These are phyloP conservation scores for Tigriopus californicus DNA, from an alignment of 2,888 invertebrate species.

Conservation along the genomic window DNA sequence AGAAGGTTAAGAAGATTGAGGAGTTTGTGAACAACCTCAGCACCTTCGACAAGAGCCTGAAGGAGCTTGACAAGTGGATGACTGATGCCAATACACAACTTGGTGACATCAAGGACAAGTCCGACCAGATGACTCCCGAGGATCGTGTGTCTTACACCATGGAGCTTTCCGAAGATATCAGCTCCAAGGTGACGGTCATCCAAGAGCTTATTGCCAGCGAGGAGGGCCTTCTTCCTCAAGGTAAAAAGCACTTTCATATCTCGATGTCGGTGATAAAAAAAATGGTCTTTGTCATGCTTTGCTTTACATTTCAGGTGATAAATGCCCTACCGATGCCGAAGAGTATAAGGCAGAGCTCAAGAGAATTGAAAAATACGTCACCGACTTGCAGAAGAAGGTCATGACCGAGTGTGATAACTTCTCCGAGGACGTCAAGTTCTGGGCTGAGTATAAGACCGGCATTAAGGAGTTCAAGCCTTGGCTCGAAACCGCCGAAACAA, in stretches of 20 bases:
- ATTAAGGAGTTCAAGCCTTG: slow-evolving; percentile 20
- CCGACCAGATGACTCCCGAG: slow-evolving; percentile 19
- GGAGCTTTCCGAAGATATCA: slow-evolving; percentile 18
- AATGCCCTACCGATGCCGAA: slow-evolving; percentile 12
- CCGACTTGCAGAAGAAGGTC: slow-evolving; percentile 18
- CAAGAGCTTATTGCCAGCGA: not conserved
- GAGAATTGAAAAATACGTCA: slow-evolving; percentile 19
- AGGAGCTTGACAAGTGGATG: slow-evolving; percentile 19
- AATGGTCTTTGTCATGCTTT: not conserved
- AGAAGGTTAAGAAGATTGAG: slow-evolving; percentile 18
- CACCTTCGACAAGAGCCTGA: slow-evolving; percentile 18
- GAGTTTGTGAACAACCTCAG: slow-evolving; percentile 18
- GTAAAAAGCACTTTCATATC: too few relatives aligned
- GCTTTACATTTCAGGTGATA: slow-evolving; percentile 3
- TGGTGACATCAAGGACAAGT: slow-evolving; percentile 18
- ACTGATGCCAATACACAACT: slow-evolving; percentile 18
- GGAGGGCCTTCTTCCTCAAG: slow-evolving; percentile 11
- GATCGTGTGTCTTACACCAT: slow-evolving; percentile 20
- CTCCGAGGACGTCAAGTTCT: slow-evolving; percentile 17
- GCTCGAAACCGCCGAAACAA: slow-evolving; percentile 19
- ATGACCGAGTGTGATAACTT: slow-evolving; percentile 18
- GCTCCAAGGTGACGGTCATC: slow-evolving; percentile 11
- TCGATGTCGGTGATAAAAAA: not conserved
- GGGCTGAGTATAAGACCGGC: slow-evolving; percentile 19
- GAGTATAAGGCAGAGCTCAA: slow-evolving; percentile 18